A percentile compares a stretch with the other conserved stretches of the same genome.
phyloP scores from a whole-genome alignment of 2,888 invertebrate genomes.

The Choreutis nemorana region DNA sequence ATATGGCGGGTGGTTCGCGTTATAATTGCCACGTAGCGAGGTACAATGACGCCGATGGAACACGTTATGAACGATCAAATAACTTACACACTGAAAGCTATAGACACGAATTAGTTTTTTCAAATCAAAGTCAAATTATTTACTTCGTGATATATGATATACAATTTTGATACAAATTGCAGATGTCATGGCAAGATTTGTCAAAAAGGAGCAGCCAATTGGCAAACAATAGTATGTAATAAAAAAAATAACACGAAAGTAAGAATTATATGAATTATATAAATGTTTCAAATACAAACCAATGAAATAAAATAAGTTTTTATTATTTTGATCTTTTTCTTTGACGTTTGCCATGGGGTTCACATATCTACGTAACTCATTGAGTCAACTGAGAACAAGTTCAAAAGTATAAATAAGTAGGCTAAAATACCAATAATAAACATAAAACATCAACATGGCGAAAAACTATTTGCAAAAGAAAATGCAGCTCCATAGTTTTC shows the following conservation, averaged over 20 bases:
- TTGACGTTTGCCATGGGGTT: too few species aligned
- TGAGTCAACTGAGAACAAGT: too few species aligned
- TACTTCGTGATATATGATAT: too few species aligned
- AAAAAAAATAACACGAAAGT: too few species aligned
- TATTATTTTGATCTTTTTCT: too few species aligned
- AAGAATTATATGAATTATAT: too few species aligned
- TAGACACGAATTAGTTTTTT: neutral
- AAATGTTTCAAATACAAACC: too few species aligned
- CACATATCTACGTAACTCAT: too few species aligned
- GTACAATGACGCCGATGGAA: slow-evolving; percentile 29
- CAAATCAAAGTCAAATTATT: too few species aligned
- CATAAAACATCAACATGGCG: neutral
- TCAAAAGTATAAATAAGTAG: neutral
- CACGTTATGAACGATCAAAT: slow-evolving; percentile 29
- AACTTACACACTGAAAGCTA: slow-evolving; percentile 16
- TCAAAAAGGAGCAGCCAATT: too few species aligned
- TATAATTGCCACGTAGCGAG: slow-evolving; percentile 45
- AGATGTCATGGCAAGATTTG: neutral
- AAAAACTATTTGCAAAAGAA: neutral
- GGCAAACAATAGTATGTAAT: too few species aligned
- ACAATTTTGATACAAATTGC: neutral
- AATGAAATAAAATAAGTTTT: too few species aligned
- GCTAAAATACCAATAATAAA: neutral
- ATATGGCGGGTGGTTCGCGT: slow-evolving; percentile 34
- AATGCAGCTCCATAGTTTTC: slow-evolving; percentile 13